A percentile compares a stretch with the other conserved stretches of the same genome.
These are phyloP conservation scores for Trichomalopsis sarcophagae DNA, from an alignment of 1,140 invertebrate genomes.

Conservation along the genomic window DNA sequence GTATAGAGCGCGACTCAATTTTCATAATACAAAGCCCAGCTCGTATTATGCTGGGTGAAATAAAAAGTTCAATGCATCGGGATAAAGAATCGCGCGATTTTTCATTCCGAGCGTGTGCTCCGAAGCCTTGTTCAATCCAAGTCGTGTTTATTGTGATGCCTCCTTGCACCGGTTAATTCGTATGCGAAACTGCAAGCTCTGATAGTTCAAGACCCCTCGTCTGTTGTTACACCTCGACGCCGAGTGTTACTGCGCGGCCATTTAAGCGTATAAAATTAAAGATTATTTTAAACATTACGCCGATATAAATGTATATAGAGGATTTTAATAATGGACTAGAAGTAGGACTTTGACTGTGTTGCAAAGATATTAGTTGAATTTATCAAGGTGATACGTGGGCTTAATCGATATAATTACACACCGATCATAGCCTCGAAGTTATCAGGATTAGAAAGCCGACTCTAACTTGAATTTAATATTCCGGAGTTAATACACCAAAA, in stretches of 20 bases:
- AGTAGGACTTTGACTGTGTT: no score
- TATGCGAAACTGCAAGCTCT: slow-evolving; percentile 9
- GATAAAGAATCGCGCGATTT: neutral
- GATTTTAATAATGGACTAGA: no score
- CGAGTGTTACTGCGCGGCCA: no score
- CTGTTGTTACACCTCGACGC: neutral
- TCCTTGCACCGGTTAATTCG: slow-evolving; percentile 4
- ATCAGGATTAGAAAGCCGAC: neutral
- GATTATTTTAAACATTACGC: no score
- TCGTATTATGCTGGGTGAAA: no score
- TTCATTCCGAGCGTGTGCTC: neutral
- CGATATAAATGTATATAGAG: no score
- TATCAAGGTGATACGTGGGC: no score
- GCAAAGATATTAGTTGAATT: no score
- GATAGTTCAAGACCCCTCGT: neutral
- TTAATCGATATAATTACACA: neutral
- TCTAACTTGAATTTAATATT: neutral
- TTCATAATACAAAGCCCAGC: no score
- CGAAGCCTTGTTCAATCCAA: slow-evolving; percentile 22
- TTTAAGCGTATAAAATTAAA: no score
- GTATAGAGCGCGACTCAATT: no score
- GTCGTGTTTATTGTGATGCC: neutral
- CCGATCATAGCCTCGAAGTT: neutral
- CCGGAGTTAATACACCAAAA: neutral
- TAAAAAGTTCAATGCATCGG: neutral